Evolutionary conservation across 2,888 invertebrate species (phyloP).

Genomic region (Lasioglossum villosulum): DNA sequence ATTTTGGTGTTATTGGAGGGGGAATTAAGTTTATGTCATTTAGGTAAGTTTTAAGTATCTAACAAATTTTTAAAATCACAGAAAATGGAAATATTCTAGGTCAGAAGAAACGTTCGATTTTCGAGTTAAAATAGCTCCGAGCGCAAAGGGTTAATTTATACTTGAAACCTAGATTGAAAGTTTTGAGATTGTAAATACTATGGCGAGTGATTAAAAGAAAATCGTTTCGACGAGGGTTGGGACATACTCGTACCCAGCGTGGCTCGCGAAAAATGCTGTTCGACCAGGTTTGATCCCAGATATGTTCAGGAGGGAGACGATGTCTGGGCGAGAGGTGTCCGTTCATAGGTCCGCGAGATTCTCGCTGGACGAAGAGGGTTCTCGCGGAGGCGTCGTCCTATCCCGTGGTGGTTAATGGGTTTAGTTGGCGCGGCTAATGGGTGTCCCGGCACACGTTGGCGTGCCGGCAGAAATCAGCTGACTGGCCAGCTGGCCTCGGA

Average conservation of each 20-base stretch:
- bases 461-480: conserved; percentile 78
- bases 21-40: too few species aligned
- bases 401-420: conserved; percentile 79
- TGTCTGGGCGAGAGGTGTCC: background rate
- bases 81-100: too few species aligned
- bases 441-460: conserved; percentile 62
- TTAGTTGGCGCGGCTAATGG: conserved; percentile 76
- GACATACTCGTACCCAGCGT: background rate
- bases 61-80: too few species aligned
- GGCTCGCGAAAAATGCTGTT: background rate
- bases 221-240: background rate
- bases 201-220: too few species aligned
- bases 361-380: conserved; percentile 1
- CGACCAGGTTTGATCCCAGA: background rate
- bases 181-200: too few species aligned
- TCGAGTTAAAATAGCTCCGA: too few species aligned
- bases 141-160: too few species aligned
- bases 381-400: conserved; percentile 64
- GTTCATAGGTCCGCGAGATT: background rate
- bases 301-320: background rate
- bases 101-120: too few species aligned
- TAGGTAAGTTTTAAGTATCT: too few species aligned
- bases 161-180: too few species aligned
- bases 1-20: too few species aligned
- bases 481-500: conserved; percentile 78